Evolutionary conservation across 92 coral and sea anemone genomes (phyloP).

Genomic region (Phenganax subtilis): DNA sequence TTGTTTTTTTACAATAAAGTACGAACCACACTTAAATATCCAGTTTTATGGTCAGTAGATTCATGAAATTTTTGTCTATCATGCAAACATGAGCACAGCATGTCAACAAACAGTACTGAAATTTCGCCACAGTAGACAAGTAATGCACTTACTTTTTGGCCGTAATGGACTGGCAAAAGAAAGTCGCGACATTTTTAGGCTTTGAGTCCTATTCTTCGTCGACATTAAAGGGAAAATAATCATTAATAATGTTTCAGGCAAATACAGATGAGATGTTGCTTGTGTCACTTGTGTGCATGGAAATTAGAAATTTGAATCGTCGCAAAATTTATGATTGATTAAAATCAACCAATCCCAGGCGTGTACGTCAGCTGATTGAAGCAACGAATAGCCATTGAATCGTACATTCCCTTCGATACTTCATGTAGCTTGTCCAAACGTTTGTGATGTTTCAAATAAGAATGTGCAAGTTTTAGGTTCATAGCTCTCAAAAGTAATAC

Average conservation of each 20-base stretch:
- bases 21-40: not conserved
- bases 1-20: too few species aligned
- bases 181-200: conserved; percentile 48
- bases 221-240: not conserved
- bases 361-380: not conserved
- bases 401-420: too few species aligned
- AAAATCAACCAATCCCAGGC: not conserved
- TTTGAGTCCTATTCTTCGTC: not conserved
- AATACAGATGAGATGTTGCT: not conserved
- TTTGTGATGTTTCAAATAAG: too few species aligned
- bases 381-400: too few species aligned
- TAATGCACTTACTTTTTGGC: conserved; percentile 22
- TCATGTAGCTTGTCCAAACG: too few species aligned
- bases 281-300: not conserved
- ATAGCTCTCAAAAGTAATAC: too few species aligned
- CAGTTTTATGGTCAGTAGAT: not conserved
- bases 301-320: not conserved
- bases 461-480: too few species aligned
- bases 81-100: not conserved
- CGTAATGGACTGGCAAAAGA: conserved; percentile 47
- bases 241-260: not conserved
- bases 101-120: not conserved
- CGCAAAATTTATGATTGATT: not conserved
- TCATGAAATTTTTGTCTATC: not conserved
- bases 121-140: not conserved